Evolutionary conservation across 2,888 invertebrate species (phyloP).

Genomic region (Dryocosmus kuriphilus): DNA sequence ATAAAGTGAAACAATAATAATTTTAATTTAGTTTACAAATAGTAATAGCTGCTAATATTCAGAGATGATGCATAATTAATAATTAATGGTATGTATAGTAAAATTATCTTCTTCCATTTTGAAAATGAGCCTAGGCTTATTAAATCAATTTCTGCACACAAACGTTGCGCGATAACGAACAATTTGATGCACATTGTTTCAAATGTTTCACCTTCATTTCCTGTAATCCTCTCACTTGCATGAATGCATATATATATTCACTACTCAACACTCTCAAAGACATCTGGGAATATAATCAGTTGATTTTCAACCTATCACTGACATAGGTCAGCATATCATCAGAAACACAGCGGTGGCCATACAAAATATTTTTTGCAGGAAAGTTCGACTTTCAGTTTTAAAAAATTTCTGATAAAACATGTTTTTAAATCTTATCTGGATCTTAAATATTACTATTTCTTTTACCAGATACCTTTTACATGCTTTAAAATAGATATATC

Average conservation of each 20-base stretch:
- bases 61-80: neutral
- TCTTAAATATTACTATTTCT: too few relatives aligned
- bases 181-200: slow-evolving; percentile 4
- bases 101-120: neutral
- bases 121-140: neutral
- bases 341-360: neutral
- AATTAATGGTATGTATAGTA: neutral
- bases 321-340: slow-evolving; percentile 26
- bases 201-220: slow-evolving; percentile 11
- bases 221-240: neutral
- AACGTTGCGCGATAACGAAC: neutral
- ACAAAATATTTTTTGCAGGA: neutral
- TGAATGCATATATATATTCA: neutral
- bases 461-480: too few relatives aligned
- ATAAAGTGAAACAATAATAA: neutral
- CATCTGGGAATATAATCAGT: slow-evolving; percentile 27
- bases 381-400: neutral
- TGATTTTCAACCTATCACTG: slow-evolving; percentile 10
- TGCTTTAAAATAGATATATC: too few relatives aligned
- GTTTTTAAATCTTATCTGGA: too few relatives aligned
- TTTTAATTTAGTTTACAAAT: neutral
- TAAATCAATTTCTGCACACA: neutral
- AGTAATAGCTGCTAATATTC: neutral
- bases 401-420: too few relatives aligned
- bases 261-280: neutral